phyloP scores from a whole-genome alignment of 2,797 vertebrate genomes.

The Sciurus carolinensis region DNA sequence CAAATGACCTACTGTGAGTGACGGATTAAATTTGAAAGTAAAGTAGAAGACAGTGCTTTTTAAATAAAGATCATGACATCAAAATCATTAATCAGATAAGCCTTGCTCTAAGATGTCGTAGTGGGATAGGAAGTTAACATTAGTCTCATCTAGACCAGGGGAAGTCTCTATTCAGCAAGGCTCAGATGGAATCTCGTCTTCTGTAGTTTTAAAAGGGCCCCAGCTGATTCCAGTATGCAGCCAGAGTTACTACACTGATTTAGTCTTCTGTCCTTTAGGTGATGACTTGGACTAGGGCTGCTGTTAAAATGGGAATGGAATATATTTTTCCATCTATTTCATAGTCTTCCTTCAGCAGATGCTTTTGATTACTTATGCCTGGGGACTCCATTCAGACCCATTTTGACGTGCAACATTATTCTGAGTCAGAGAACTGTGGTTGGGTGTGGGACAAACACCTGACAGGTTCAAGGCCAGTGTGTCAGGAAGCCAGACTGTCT shows the following conservation, averaged over 20 bases:
- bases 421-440: neutral
- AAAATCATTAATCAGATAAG: neutral
- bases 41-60: neutral
- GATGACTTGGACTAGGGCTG: neutral
- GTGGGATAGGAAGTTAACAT: neutral
- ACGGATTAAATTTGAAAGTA: neutral
- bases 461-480: neutral
- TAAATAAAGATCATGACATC: neutral
- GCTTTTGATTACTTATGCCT: neutral
- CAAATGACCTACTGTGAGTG: neutral
- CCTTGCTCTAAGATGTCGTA: neutral
- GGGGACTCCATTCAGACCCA: neutral
- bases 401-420: neutral
- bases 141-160: neutral
- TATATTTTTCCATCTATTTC: neutral
- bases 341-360: neutral
- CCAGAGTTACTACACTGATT: neutral
- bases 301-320: neutral
- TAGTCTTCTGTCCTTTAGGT: neutral
- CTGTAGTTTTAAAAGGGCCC: neutral
- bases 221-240: neutral
- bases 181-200: neutral
- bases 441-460: neutral
- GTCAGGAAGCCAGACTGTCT: neutral
- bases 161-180: neutral